Conservation (phyloP, 2,888 invertebrate species). For the Ophion ellenae region DNA sequence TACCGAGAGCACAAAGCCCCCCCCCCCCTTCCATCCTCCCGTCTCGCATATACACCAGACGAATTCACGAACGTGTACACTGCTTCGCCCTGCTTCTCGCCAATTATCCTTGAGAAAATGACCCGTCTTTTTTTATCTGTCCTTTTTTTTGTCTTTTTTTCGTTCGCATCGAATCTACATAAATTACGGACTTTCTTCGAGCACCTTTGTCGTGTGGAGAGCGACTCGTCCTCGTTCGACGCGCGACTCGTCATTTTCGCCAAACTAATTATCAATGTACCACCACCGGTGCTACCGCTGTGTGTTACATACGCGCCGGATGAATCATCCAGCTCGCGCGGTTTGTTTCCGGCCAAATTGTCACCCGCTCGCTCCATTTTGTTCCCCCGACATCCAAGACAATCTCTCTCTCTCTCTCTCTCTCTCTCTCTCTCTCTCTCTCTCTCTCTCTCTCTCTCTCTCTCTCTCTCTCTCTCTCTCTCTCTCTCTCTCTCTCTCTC, state of each 20-base stretch:
- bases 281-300: not conserved
- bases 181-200: slow-evolving; percentile 60
- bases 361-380: not conserved
- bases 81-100: not conserved
- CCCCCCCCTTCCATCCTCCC: not conserved
- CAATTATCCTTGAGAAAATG: slow-evolving; percentile 36
- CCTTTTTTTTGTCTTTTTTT: not conserved
- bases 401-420: too few relatives aligned
- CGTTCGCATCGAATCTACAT: slow-evolving; percentile 60
- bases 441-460: too few relatives aligned
- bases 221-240: slow-evolving; percentile 53
- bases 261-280: slow-evolving; percentile 59
- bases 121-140: slow-evolving; percentile 39
- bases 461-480: too few relatives aligned
- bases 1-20: not conserved
- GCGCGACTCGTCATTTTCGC: slow-evolving; percentile 36
- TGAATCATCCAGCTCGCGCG: slow-evolving; percentile 52
- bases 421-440: too few relatives aligned
- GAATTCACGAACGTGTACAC: slow-evolving; percentile 29
- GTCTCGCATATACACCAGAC: slow-evolving; percentile 11
- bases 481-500: too few relatives aligned
- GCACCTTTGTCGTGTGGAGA: slow-evolving; percentile 12
- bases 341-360: not conserved
- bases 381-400: not conserved
- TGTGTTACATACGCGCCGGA: not conserved